Evolutionary conservation across 2,888 invertebrate species (phyloP).

Genomic region (Cephus pulcher): DNA sequence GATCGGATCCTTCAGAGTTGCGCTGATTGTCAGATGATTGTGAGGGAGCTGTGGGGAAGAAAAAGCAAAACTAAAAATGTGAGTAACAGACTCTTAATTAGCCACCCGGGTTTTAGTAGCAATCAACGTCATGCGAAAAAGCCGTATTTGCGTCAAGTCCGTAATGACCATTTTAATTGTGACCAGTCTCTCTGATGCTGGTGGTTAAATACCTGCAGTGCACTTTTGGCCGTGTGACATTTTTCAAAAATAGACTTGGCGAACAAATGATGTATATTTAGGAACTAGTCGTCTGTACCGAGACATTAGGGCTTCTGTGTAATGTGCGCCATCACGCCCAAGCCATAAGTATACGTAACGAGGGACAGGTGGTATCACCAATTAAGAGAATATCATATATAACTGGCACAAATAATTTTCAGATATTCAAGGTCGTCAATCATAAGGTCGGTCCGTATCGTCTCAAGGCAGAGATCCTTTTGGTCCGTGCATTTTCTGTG

Average conservation of each 20-base stretch:
- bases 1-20: constrained; percentile 56
- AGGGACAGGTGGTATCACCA: constrained; percentile 33
- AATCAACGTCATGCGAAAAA: neutral
- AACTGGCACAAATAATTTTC: neutral
- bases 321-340: constrained; percentile 27
- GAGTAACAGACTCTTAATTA: neutral
- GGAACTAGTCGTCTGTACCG: constrained; percentile 6
- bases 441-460: neutral
- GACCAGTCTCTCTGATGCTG: constrained; percentile 16
- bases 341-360: constrained; percentile 36
- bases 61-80: neutral
- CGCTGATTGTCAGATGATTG: constrained; percentile 60
- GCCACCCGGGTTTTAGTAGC: neutral
- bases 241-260: constrained; percentile 60
- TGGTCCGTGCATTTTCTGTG: neutral
- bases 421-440: neutral
- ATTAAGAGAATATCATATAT: neutral
- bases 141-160: neutral
- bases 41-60: constrained; percentile 51
- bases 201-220: constrained; percentile 36
- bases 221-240: constrained; percentile 55
- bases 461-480: neutral
- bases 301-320: neutral
- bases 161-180: constrained; percentile 23
- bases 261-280: constrained; percentile 38